Conservation (phyloP, 2,888 invertebrate species). For the Leptogaster cylindrica region DNA sequence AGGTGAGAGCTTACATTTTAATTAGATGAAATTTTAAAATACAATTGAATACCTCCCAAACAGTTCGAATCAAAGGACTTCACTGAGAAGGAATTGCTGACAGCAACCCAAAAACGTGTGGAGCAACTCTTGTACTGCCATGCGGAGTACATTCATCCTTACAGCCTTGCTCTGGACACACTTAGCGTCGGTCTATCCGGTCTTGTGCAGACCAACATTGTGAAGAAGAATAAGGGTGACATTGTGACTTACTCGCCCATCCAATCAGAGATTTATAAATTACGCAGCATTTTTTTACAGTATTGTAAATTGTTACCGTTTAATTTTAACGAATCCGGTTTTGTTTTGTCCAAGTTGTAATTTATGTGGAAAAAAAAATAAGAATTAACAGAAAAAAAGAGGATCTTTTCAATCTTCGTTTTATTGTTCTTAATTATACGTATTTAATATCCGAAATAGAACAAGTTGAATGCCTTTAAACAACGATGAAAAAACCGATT, state of each 20-base stretch:
- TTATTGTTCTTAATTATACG: slow-evolving; percentile 13
- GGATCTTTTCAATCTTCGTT: not conserved
- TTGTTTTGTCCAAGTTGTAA: slow-evolving; percentile 58
- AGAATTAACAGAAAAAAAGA: not conserved
- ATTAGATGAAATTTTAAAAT: not conserved
- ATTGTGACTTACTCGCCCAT: slow-evolving; percentile 21
- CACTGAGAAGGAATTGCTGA: slow-evolving; percentile 65
- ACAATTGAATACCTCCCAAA: slow-evolving; percentile 41
- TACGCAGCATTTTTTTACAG: slow-evolving; percentile 53
- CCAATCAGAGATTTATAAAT: slow-evolving; percentile 49
- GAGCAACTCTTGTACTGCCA: slow-evolving; percentile 64
- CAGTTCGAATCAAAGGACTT: slow-evolving; percentile 54
- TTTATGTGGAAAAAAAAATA: not conserved
- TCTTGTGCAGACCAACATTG: slow-evolving; percentile 60
- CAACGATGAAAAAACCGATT: too few species aligned
- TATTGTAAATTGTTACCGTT: slow-evolving; percentile 60
- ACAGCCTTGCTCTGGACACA: slow-evolving; percentile 75
- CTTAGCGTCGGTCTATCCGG: slow-evolving; percentile 67
- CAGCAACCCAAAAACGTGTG: slow-evolving; percentile 66
- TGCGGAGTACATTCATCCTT: slow-evolving; percentile 68
- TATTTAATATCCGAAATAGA: too few species aligned
- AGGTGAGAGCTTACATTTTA: slow-evolving; percentile 60
- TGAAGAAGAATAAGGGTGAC: slow-evolving; percentile 51
- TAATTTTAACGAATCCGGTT: slow-evolving; percentile 55
- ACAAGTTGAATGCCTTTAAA: too few species aligned